A percentile compares a stretch with the other conserved stretches of the same genome.
Evolutionary conservation across 2,113 vertebrate species (phyloP).

Genomic region (Ameiurus melas): DNA sequence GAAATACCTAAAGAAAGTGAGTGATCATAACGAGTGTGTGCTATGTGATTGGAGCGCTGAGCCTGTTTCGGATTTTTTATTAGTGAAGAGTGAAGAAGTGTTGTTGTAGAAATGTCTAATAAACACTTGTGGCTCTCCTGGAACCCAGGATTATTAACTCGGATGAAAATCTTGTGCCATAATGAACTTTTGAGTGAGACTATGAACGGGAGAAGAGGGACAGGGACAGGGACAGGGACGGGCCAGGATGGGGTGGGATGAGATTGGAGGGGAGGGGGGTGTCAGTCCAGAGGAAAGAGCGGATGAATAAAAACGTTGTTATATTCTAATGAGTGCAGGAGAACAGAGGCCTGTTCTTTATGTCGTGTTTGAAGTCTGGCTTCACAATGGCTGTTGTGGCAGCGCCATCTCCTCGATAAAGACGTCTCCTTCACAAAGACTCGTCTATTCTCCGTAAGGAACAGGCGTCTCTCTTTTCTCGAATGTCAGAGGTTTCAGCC

Average conservation of each 20-base stretch:
- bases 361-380: conserved; percentile 40
- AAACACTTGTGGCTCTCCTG: background rate
- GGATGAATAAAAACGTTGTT: conserved; percentile 39
- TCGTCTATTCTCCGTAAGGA: conserved; percentile 42
- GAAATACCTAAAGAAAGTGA: background rate
- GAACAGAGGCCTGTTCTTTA: conserved; percentile 43
- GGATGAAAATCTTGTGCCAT: background rate
- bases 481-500: conserved; percentile 52
- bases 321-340: conserved; percentile 45
- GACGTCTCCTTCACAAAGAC: conserved; percentile 47
- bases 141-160: background rate
- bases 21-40: background rate
- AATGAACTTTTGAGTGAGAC: background rate
- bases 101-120: background rate
- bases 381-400: conserved; percentile 48
- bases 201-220: background rate
- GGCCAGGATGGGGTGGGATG: background rate
- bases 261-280: background rate
- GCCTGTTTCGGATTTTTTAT: background rate
- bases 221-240: background rate
- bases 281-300: background rate
- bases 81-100: background rate
- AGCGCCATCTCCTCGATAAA: conserved; percentile 54
- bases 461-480: conserved; percentile 48
- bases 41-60: background rate